Conservation (phyloP, 1,140 invertebrate genomes). For the Neuroterus valhalla region DNA sequence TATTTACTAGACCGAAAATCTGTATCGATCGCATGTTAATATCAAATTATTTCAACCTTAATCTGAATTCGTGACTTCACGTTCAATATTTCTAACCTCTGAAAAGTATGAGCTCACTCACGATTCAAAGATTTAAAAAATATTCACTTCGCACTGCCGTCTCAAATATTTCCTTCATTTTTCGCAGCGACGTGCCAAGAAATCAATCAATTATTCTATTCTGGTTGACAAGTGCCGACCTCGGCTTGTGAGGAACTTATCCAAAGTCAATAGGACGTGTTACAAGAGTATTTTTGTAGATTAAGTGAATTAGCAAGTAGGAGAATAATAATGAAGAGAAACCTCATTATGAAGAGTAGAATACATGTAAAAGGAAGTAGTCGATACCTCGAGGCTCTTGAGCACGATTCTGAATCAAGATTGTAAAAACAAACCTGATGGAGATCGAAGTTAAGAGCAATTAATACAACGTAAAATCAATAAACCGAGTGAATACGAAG, state of each 20-base stretch:
- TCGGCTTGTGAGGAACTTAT: constrained; percentile 15
- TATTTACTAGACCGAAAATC: constrained; percentile 28
- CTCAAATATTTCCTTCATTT: constrained; percentile 22
- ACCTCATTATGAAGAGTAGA: background rate
- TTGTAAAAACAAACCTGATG: constrained; percentile 11
- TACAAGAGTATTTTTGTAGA: constrained; percentile 9
- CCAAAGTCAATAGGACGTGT: constrained; percentile 25
- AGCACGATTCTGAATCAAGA: constrained; percentile 13
- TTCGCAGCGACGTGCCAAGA: constrained; percentile 23
- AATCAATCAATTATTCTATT: constrained; percentile 30
- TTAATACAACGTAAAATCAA: constrained; percentile 69
- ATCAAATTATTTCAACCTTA: constrained; percentile 21
- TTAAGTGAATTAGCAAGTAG: background rate
- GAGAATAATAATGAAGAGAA: background rate
- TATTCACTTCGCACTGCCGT: constrained; percentile 14
- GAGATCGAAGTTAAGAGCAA: constrained; percentile 65
- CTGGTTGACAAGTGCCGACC: constrained; percentile 24
- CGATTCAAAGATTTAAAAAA: constrained; percentile 11
- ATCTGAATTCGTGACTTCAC: constrained; percentile 3
- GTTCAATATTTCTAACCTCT: constrained; percentile 2
- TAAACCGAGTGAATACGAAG: constrained; percentile 58
- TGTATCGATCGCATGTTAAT: constrained; percentile 21
- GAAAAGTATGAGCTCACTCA: background rate
- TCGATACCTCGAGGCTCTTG: background rate
- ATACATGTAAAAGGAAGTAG: background rate